Evolutionary conservation across 2,888 invertebrate genomes (phyloP), one percentile per base, ranked within the genome.

Genomic region (Ceraclea dissimilis): DNA sequence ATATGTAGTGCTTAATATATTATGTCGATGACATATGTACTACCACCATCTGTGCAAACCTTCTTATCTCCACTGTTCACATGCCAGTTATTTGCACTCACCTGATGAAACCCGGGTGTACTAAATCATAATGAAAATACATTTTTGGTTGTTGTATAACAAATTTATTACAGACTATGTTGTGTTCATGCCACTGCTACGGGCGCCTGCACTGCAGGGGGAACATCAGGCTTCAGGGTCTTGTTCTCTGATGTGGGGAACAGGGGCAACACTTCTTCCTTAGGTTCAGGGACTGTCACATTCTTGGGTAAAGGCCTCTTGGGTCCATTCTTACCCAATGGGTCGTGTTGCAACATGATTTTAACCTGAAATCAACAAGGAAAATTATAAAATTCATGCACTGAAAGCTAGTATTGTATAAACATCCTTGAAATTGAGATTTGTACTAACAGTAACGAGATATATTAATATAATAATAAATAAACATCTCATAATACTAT

Each of bases 331-430:
- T 98, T 97, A 74, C 98, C 98, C 71, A 87, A 88, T 60, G 94
- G 90, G 79, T 99, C 99, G 85, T 93, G 96, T 44, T 97, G 97
- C 76, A 99, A 85, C 99, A 99, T 99, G 75, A 99, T 99, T 78
- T 99, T 99, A 1, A 96, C 91, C 80, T 91, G 86, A 64, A 83
- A 83, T 21, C n/a, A n/a, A n/a, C n/a, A n/a, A n/a, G n/a, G 22
- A n/a, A 51, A 17, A 52, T 13, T 22, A 52, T 54, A 86, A 86
- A 65, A 87, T 18, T 20, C 33, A 17, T 17, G 70, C 5, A 33
- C 10, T n/a, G n/a, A n/a, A n/a, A n/a, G n/a, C n/a, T n/a, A n/a
- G n/a, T n/a, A n/a, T 33, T 33, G 13, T 33, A 13, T 33, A 33
- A 33, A 33, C 13, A 10, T 33, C 33, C 33, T 10, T 33, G 13